Conservation (phyloP, 2,797 vertebrate genomes). For the Eospalax fontanierii region DNA sequence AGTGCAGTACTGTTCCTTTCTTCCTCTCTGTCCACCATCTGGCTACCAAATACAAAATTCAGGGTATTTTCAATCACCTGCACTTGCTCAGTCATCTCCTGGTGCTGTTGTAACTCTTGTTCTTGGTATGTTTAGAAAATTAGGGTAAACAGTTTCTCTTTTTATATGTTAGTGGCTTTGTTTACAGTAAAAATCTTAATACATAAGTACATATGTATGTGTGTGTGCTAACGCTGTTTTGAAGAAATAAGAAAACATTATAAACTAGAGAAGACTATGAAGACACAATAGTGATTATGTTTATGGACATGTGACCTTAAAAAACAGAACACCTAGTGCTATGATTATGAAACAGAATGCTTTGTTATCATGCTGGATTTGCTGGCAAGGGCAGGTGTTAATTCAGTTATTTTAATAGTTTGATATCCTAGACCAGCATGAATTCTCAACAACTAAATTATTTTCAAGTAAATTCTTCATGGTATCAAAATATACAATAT, state of each 20-base stretch:
- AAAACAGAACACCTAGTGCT: background rate
- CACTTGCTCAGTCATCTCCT: background rate
- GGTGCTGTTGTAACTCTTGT: background rate
- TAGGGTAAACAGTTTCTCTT: fast-evolving
- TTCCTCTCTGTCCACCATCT: background rate
- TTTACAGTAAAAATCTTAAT: background rate
- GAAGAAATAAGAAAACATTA: too few relatives aligned
- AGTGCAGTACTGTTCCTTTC: background rate
- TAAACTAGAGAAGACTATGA: background rate
- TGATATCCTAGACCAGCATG: conserved; percentile 1
- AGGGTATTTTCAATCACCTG: background rate
- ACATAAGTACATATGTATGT: too few relatives aligned
- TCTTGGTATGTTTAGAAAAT: background rate
- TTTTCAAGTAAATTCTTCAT: conserved; percentile 32
- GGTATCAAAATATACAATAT: background rate
- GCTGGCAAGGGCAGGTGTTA: background rate
- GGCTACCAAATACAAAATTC: background rate
- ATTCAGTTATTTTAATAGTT: conserved; percentile 25
- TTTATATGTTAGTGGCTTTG: fast-evolving
- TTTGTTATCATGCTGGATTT: background rate
- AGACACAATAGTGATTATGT: background rate
- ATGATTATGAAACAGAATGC: background rate
- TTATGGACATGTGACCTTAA: background rate
- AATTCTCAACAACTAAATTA: background rate
- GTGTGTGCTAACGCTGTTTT: too few relatives aligned